Percentiles rank a stretch among this genome's conserved stretches.
Evolutionary conservation across 37 sponge, comb jelly and placozoan genomes (phyloP).

Genomic region (Halisarca cf. caerulea): DNA sequence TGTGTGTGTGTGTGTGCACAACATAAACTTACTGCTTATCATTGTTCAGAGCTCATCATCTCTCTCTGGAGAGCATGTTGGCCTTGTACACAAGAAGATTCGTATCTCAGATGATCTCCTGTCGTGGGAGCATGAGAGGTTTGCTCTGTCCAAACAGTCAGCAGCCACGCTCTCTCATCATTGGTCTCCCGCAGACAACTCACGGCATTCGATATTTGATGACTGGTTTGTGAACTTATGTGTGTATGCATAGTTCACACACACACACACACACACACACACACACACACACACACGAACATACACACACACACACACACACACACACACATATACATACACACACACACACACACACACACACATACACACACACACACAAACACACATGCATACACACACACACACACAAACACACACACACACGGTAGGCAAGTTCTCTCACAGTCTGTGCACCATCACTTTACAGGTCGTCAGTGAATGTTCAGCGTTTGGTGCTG

Average conservation of each 20-base stretch:
- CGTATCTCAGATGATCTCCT: conserved; percentile 81
- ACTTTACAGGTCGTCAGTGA: conserved; percentile 30
- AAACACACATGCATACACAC: too few relatives aligned
- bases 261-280: too few relatives aligned
- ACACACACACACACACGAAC: too few relatives aligned
- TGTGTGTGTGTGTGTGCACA: too few relatives aligned
- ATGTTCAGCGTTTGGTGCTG: conserved; percentile 33
- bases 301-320: too few relatives aligned
- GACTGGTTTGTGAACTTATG: conserved; percentile 43
- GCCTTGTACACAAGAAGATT: conserved; percentile 77
- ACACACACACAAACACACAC: too few relatives aligned
- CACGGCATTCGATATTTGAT: conserved; percentile 72
- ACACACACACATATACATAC: too few relatives aligned
- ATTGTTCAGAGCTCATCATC: conserved; percentile 5
- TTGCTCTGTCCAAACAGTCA: conserved; percentile 81
- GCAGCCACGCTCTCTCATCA: conserved; percentile 83
- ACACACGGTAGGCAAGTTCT: too few relatives aligned
- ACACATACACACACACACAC: not conserved
- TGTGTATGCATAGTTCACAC: not conserved
- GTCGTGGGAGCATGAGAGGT: conserved; percentile 95
- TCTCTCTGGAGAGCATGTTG: not conserved
- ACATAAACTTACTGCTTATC: too few relatives aligned
- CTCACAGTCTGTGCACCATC: conserved; percentile 22
- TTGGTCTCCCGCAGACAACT: conserved; percentile 28
- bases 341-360: too few relatives aligned